Evolutionary conservation across 64 coral and sea anemone genomes (phyloP).

Genomic region (Montipora foliosa): DNA sequence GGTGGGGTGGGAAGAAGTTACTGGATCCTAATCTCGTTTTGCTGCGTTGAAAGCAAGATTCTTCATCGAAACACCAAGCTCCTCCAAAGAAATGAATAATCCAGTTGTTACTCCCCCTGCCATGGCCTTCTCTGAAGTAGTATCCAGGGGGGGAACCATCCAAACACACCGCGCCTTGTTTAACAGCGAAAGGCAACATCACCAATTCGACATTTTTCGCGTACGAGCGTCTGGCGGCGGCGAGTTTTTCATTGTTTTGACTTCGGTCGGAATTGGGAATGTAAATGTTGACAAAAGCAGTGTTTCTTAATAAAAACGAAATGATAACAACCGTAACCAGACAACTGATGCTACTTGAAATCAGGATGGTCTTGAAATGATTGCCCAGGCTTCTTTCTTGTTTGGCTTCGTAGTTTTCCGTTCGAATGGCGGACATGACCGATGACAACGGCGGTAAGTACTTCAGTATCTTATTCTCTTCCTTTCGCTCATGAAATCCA

Average conservation of each 20-base stretch:
- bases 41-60: slow-evolving; percentile 89
- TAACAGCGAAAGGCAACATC: slow-evolving; percentile 58
- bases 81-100: slow-evolving; percentile 94
- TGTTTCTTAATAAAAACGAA: slow-evolving; percentile 92
- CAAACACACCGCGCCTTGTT: slow-evolving; percentile 89
- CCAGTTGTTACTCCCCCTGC: slow-evolving; percentile 78
- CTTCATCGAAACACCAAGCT: slow-evolving; percentile 97
- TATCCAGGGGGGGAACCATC: slow-evolving; percentile 96
- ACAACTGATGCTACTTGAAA: slow-evolving; percentile 83
- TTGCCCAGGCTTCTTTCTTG: not conserved
- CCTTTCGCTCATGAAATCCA: not conserved
- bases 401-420: not conserved
- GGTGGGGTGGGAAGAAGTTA: slow-evolving; percentile 72
- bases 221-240: slow-evolving; percentile 42
- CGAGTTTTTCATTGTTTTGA: not conserved
- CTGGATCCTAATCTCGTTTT: slow-evolving; percentile 82
- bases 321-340: slow-evolving; percentile 75
- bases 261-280: slow-evolving; percentile 1
- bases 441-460: not conserved
- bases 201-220: slow-evolving; percentile 46
- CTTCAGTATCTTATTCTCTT: not conserved
- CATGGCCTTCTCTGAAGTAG: slow-evolving; percentile 82
- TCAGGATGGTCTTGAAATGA: slow-evolving; percentile 64
- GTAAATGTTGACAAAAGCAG: slow-evolving; percentile 91
- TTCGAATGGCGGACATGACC: not conserved